These are phyloP conservation scores for Leptodactylus fallax DNA, from an alignment of 2,797 vertebrate genomes.

Conservation along the genomic window DNA sequence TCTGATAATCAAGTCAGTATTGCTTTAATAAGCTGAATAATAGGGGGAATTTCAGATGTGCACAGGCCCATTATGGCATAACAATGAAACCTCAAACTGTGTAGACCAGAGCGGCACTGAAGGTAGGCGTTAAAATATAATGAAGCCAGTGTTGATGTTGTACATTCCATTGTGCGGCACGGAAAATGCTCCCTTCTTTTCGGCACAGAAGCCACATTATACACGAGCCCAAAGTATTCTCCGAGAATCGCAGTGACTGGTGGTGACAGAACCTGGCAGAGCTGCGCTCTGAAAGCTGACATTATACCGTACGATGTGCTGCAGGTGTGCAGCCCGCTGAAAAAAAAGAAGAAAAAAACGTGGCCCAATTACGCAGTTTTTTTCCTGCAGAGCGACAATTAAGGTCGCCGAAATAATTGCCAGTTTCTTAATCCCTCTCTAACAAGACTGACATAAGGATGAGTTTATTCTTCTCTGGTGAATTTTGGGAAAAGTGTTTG, in stretches of 20 bases:
- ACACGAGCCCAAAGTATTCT: conserved; percentile 93
- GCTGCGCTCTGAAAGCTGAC: conserved; percentile 89
- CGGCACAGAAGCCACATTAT: conserved; percentile 91
- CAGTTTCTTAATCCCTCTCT: conserved; percentile 88
- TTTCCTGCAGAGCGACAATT: conserved; percentile 93
- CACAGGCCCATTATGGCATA: conserved; percentile 94
- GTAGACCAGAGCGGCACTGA: conserved; percentile 88
- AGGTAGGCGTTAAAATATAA: conserved; percentile 96
- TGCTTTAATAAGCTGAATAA: conserved; percentile 99
- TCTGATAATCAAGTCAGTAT: conserved; percentile 91
- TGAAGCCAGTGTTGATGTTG: conserved; percentile 96
- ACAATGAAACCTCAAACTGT: conserved; percentile 96
- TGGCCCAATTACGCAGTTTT: conserved; percentile 96
- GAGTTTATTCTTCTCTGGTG: conserved; percentile 78
- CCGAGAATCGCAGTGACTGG: conserved; percentile 94
- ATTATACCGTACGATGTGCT: conserved; percentile 92
- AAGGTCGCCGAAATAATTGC: conserved; percentile 98
- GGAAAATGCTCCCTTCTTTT: conserved; percentile 97
- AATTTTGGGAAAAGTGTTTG: conserved; percentile 75
- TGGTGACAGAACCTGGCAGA: conserved; percentile 92
- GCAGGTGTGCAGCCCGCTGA: conserved; percentile 94
- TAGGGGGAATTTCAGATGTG: conserved; percentile 98
- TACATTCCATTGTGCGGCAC: conserved; percentile 93
- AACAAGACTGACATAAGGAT: conserved; percentile 84
- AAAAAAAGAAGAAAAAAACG: conserved; percentile 70